Conservation (phyloP, 1,140 invertebrate species). For the Caenorhabditis inopinata region DNA sequence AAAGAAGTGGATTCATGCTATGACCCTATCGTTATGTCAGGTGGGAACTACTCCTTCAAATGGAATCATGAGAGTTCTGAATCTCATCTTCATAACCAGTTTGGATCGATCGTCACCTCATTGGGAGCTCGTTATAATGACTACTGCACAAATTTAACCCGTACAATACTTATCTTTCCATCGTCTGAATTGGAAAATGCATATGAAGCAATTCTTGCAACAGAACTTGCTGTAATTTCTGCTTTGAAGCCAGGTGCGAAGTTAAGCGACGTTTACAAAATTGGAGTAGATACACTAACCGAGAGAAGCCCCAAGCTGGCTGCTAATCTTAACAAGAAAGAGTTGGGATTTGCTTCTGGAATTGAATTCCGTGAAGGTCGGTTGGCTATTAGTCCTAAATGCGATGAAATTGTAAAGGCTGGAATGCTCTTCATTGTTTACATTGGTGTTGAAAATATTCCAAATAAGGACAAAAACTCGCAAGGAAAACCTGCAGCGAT, state of each 20-base stretch:
- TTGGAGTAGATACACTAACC: slow-evolving; percentile 80
- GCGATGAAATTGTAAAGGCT: slow-evolving; percentile 78
- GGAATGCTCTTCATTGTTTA: slow-evolving; percentile 94
- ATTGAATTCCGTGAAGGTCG: slow-evolving; percentile 96
- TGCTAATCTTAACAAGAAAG: slow-evolving; percentile 86
- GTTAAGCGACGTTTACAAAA: slow-evolving; percentile 84
- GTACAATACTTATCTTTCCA: slow-evolving; percentile 95
- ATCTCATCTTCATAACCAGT: slow-evolving; percentile 90
- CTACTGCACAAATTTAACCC: slow-evolving; percentile 96
- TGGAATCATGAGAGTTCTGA: slow-evolving; percentile 82
- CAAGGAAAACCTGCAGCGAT: slow-evolving; percentile 74
- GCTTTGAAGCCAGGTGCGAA: slow-evolving; percentile 80
- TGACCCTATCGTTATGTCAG: slow-evolving; percentile 95
- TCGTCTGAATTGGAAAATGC: slow-evolving; percentile 76
- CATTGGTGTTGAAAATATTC: slow-evolving; percentile 85
- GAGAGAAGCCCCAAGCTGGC: slow-evolving; percentile 82
- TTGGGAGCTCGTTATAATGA: slow-evolving; percentile 80
- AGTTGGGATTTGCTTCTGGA: slow-evolving; percentile 91
- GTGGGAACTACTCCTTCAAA: slow-evolving; percentile 92
- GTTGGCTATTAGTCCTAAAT: slow-evolving; percentile 86
- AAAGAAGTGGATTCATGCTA: slow-evolving; percentile 82
- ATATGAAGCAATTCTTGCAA: slow-evolving; percentile 86
- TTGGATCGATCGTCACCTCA: slow-evolving; percentile 91
- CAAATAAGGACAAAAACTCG: slow-evolving; percentile 80
- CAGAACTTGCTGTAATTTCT: slow-evolving; percentile 89